A percentile compares a stretch with the other conserved stretches of the same genome.
These are phyloP conservation scores for Saccostrea cuccullata DNA, from an alignment of 1,140 invertebrate species.

Conservation along the genomic window DNA sequence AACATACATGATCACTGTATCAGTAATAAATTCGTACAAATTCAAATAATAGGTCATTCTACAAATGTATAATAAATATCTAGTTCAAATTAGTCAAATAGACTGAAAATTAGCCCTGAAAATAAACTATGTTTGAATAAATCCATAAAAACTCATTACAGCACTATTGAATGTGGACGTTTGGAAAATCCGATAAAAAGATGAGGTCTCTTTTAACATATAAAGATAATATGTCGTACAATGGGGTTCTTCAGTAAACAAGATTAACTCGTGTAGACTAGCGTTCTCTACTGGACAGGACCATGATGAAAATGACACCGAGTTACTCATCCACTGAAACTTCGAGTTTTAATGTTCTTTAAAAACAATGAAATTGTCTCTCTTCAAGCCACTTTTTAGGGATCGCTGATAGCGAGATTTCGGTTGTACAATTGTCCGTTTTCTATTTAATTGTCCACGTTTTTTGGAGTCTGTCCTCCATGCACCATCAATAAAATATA, in stretches of 20 bases:
- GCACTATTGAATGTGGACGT: too few relatives aligned
- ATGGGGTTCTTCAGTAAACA: neutral
- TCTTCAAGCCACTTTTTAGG: neutral
- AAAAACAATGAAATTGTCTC: neutral
- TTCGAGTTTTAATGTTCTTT: neutral
- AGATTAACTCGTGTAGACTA: neutral
- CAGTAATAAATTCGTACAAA: too few relatives aligned
- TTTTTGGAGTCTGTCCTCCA: neutral
- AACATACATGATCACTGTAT: too few relatives aligned
- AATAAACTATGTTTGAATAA: too few relatives aligned
- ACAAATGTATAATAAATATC: too few relatives aligned
- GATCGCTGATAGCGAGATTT: neutral
- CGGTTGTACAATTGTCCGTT: neutral
- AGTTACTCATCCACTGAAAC: neutral
- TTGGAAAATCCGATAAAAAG: neutral
- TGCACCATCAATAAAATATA: conserved; percentile 11
- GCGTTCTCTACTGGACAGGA: neutral
- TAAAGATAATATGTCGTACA: neutral
- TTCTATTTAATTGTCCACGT: neutral
- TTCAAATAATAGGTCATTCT: too few relatives aligned
- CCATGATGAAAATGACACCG: neutral
- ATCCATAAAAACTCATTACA: too few relatives aligned
- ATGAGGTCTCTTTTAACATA: too few relatives aligned
- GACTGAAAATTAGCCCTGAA: too few relatives aligned
- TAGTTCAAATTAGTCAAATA: too few relatives aligned